Evolutionary conservation across 2,113 vertebrate species (phyloP), one percentile per base, ranked within the genome.

Genomic region (Seriola aureovittata): DNA sequence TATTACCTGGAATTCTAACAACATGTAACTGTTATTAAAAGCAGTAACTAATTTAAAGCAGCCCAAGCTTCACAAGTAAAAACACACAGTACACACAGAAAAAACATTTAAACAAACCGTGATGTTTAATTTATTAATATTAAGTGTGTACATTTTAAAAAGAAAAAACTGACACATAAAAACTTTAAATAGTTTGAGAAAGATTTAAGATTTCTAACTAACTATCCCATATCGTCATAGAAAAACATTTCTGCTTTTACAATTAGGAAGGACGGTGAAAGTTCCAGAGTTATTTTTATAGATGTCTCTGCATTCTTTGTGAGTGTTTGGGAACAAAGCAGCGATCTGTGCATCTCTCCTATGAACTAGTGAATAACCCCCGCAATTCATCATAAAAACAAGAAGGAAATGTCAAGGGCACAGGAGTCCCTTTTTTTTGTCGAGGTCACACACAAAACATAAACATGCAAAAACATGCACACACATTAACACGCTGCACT

Each of bases 351-450:
- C 86, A 85, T 83, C 80, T 89, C 90, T 90, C 88, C 70, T 68
- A 81, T 82, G 88, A 91, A 91, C 80, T 57, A 78, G 71, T 92
- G 91, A 94, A 93, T 91, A 92, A 93, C 81, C 77, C 82, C 82
- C 34, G 91, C 81, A 93, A 92, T 95, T 93, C 79, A 94, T 94
- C 94, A 93, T 89, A 57, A 89, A 65, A 89, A 89, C 84, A 88
- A 86, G 86, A 89, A 88, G 80, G 78, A 94, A 95, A 95, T 93
- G 94, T 94, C 95, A 94, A 93, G 93, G 93, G 92, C 88, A 93
- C 85, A 86, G 85, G 90, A 93, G 90, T 90, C 88, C 87, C 79
- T 90, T 75, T 79, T 86, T 89, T 62, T 69, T 80, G 83, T 88
- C 34, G 88, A 85, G 90, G 91, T 94, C 92, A 93, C 88, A 85